Evolutionary conservation across 1,140 invertebrate genomes (phyloP), one percentile per base, ranked within the genome.

Genomic region (Drosophila pallidifrons): DNA sequence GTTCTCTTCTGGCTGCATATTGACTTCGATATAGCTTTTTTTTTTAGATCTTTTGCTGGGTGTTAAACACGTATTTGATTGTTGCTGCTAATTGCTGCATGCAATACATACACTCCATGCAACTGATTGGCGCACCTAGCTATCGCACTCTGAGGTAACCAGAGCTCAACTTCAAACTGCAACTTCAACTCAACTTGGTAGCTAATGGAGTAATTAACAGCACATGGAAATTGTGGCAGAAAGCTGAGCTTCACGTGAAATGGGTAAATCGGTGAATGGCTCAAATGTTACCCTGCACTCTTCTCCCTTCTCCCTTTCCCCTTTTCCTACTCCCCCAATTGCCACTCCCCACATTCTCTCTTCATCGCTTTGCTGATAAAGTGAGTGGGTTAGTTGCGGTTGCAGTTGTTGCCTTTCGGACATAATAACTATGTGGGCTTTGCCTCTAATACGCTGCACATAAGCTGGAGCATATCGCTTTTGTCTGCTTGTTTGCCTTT

Each of bases 161-260:
- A 60, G 43, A 45, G 49, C 51, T 28, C 20, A 38, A 15, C 35
- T 38, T 2, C 35, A 38, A 25, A 38, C 35, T 38, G 7, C 35
- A 10, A 10, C 35, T 38, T 10, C 35, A 38, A 10, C n/a, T 47
- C 43, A 5, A 47, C 35, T 38, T 58, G 57, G 35, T 8, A 63
- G 66, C 58, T 75, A 87, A 89, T 89, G 78, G 72, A 89, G 85
- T 81, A 89, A 89, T 89, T 89, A 89, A 68, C 63, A 69, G 20
- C 49, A 59, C 71, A 72, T 74, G 75, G 77, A 89, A 88, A 83
- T 38, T 87, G 79, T 78, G 75, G 73, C 57, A 25, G 20, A 25
- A 4, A 25, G 20, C 20, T 30, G 25, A 63, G 58, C 45, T 70
- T 38, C 79, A 67, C 67, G 67, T 71, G 71, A 86, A 82, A 70